Percentiles rank a stretch among this genome's conserved stretches.
Conservation (phyloP, 2,888 invertebrate genomes). For the Gasteruption jaculator region DNA sequence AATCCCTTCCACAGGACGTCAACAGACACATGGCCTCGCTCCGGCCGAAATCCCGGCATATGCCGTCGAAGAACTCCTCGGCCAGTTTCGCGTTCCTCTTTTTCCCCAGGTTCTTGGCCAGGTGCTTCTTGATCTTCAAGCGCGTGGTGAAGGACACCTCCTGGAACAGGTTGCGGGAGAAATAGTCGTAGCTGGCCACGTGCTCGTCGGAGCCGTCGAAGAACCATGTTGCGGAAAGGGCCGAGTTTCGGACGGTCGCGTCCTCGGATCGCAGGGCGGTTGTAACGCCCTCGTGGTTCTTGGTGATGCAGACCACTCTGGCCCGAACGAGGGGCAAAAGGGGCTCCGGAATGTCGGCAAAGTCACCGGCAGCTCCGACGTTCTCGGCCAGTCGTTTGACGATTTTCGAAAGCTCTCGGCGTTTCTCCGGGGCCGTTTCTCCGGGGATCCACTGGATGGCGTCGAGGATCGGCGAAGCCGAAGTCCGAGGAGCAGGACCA, state of each 20-base stretch:
- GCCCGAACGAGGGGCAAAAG: conserved; percentile 30
- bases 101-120: conserved; percentile 26
- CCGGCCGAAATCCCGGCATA: conserved; percentile 27
- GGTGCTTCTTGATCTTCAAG: conserved; percentile 30
- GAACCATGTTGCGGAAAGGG: conserved; percentile 36
- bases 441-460: conserved; percentile 40
- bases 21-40: conserved; percentile 33
- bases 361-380: conserved; percentile 6
- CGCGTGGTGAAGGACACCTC: conserved; percentile 34
- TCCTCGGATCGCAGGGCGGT: conserved; percentile 41
- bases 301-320: conserved; percentile 30
- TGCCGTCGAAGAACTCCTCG: conserved; percentile 32
- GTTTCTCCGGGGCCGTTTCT: conserved; percentile 32
- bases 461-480: no score
- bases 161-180: conserved; percentile 32
- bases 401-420: conserved; percentile 26
- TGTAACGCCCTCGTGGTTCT: conserved; percentile 25
- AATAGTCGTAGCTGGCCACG: conserved; percentile 31
- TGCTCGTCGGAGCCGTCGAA: conserved; percentile 31
- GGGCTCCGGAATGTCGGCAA: conserved; percentile 26
- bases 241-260: conserved; percentile 30
- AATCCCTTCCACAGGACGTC: conserved; percentile 33
- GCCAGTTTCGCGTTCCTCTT: conserved; percentile 31
- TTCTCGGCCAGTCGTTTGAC: conserved; percentile 16
- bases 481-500: no score